These are phyloP conservation scores for Cherax quadricarinatus DNA, from an alignment of 1,140 invertebrate species.

Conservation along the genomic window DNA sequence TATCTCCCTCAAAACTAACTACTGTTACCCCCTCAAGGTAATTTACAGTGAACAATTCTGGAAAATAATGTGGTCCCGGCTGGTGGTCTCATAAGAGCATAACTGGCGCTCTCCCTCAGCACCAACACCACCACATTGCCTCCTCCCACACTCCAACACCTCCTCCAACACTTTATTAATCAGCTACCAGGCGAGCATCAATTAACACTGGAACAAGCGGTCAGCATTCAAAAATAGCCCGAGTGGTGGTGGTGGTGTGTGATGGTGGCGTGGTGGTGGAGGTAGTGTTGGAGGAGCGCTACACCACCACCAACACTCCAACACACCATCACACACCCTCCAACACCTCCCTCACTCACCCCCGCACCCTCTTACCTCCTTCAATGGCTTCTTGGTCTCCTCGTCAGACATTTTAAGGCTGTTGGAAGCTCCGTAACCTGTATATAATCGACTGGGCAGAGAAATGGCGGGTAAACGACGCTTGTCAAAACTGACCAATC, in stretches of 20 bases:
- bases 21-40: too few relatives aligned
- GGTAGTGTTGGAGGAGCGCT: neutral
- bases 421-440: constrained; percentile 23
- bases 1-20: too few relatives aligned
- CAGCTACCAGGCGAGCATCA: neutral
- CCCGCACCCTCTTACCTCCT: constrained; percentile 30
- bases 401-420: constrained; percentile 46
- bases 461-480: constrained; percentile 70
- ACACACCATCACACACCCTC: neutral
- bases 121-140: neutral
- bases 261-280: neutral
- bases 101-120: neutral
- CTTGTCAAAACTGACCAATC: constrained; percentile 67
- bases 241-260: neutral
- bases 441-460: constrained; percentile 54
- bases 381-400: constrained; percentile 30
- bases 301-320: neutral
- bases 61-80: too few relatives aligned
- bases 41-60: too few relatives aligned
- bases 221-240: constrained; percentile 3
- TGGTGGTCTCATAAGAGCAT: too few relatives aligned
- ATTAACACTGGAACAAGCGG: neutral
- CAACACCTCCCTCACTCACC: neutral
- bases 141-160: neutral
- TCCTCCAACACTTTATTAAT: neutral